These are phyloP conservation scores for Synanthedon myopaeformis DNA, from an alignment of 2,888 invertebrate genomes.

Conservation along the genomic window DNA sequence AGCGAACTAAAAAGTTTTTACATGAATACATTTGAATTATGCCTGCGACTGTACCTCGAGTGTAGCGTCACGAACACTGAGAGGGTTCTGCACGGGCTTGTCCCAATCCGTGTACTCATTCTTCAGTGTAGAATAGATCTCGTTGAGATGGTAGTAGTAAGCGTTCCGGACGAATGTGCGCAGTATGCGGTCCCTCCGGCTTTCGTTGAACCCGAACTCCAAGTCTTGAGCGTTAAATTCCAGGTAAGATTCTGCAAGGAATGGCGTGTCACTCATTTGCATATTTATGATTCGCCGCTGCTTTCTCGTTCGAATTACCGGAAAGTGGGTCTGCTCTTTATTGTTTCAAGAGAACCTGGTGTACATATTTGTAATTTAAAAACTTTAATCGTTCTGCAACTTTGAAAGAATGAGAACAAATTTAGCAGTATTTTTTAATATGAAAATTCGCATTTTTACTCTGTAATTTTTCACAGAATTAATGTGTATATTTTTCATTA, in stretches of 20 bases:
- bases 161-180: slow-evolving; percentile 94
- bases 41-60: slow-evolving; percentile 66
- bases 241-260: slow-evolving; percentile 79
- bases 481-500: too few species aligned
- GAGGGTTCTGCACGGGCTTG: slow-evolving; percentile 85
- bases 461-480: too few species aligned
- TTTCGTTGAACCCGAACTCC: slow-evolving; percentile 93
- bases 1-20: background rate
- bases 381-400: background rate
- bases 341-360: background rate
- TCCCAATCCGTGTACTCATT: slow-evolving; percentile 99
- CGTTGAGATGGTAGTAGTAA: slow-evolving; percentile 94
- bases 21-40: background rate
- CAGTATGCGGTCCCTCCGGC: slow-evolving; percentile 85
- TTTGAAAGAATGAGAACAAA: background rate
- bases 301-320: background rate
- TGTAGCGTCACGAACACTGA: slow-evolving; percentile 86
- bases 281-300: slow-evolving; percentile 24
- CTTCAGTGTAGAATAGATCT: slow-evolving; percentile 91
- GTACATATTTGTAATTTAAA: background rate
- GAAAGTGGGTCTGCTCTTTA: background rate
- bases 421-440: background rate
- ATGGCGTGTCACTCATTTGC: slow-evolving; percentile 42
- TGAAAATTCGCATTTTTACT: too few species aligned
- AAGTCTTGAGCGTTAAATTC: slow-evolving; percentile 86